Percentiles rank a stretch among this genome's conserved stretches.
Conservation (phyloP, 2,888 invertebrate genomes). For the Anthoptus insignis region DNA sequence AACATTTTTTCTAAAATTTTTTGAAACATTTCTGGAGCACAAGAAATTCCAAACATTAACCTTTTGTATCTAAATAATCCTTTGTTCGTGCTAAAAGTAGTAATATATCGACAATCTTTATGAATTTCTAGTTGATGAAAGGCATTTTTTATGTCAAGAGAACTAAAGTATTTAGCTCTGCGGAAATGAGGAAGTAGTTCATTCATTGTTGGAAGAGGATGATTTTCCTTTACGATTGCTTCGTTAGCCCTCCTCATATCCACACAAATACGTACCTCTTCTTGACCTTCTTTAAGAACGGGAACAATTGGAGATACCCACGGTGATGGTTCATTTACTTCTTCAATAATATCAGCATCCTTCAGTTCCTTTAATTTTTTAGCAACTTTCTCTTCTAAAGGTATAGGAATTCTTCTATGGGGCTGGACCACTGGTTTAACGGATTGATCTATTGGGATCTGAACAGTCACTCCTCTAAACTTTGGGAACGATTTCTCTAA, state of each 20-base stretch:
- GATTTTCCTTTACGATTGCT: conserved; percentile 49
- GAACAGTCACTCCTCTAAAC: conserved; percentile 34
- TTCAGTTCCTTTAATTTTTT: conserved; percentile 39
- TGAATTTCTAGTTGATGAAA: conserved; percentile 64
- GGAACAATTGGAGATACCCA: conserved; percentile 38
- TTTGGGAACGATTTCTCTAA: conserved; percentile 33
- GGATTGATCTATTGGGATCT: conserved; percentile 37
- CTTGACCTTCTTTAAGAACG: conserved; percentile 18
- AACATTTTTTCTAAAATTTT: conserved; percentile 61
- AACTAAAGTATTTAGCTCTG: neutral
- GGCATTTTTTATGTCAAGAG: conserved; percentile 49
- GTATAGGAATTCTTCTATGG: conserved; percentile 46
- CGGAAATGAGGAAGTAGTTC: neutral
- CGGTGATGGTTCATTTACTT: conserved; percentile 27
- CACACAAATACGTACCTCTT: conserved; percentile 28
- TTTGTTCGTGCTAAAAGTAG: conserved; percentile 57
- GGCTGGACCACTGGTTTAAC: conserved; percentile 41
- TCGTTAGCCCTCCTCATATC: conserved; percentile 47
- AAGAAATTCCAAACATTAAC: conserved; percentile 61
- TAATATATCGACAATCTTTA: conserved; percentile 56
- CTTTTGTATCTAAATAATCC: conserved; percentile 65
- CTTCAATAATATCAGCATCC: conserved; percentile 41
- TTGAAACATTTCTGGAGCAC: conserved; percentile 61
- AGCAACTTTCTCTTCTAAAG: conserved; percentile 41
- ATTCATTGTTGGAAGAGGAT: conserved; percentile 40